These are phyloP conservation scores for Drosophila chauvacae DNA, from an alignment of 1,140 invertebrate genomes.

Conservation along the genomic window DNA sequence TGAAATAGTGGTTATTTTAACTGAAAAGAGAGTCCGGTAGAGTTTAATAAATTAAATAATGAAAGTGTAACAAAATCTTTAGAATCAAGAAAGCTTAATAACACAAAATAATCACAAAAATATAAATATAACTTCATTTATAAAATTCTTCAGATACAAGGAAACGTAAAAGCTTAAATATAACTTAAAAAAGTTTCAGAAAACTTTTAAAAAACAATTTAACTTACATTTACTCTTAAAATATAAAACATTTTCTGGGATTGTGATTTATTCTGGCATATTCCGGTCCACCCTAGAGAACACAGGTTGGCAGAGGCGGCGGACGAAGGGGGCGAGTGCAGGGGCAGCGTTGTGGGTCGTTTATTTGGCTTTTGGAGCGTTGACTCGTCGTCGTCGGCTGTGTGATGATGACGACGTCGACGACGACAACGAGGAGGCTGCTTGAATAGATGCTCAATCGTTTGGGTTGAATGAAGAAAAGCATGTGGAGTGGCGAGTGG, in stretches of 20 bases:
- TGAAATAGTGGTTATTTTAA: background rate
- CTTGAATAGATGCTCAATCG: constrained; percentile 81
- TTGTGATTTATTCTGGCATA: background rate
- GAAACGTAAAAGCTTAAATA: no score
- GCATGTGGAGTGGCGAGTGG: constrained; percentile 44
- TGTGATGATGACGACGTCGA: constrained; percentile 40
- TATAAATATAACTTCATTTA: no score
- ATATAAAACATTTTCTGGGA: background rate
- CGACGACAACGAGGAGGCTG: constrained; percentile 42
- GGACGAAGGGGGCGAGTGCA: constrained; percentile 5
- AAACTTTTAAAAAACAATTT: background rate
- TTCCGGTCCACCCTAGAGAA: constrained; percentile 20
- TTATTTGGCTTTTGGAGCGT: constrained; percentile 65
- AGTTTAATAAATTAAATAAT: no score
- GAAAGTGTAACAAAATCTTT: background rate
- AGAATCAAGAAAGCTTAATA: background rate
- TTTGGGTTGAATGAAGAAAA: constrained; percentile 78
- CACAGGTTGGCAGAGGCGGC: constrained; percentile 39
- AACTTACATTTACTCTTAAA: background rate
- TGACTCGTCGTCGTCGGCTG: constrained; percentile 56
- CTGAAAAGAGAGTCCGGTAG: background rate
- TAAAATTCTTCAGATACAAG: no score
- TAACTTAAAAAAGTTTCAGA: no score
- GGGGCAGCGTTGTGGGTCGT: constrained; percentile 47
- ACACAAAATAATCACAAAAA: background rate